Conservation (phyloP, 92 coral and sea anemone genomes). For the Phenganax subtilis region DNA sequence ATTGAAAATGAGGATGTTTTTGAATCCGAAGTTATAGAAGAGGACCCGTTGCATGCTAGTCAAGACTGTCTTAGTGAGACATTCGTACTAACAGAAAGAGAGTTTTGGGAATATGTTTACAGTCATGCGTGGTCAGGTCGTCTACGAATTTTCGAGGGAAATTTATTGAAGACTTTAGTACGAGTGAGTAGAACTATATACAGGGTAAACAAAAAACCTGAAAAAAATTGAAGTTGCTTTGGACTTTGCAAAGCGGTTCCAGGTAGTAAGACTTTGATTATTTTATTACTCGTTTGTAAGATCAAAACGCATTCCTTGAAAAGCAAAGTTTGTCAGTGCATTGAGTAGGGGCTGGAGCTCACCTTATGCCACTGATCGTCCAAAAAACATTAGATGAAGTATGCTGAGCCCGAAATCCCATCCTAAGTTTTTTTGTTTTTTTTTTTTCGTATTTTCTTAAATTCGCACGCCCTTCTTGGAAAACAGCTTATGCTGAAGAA, state of each 20-base stretch:
- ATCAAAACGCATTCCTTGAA: too few relatives aligned
- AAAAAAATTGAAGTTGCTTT: background rate
- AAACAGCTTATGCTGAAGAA: too few relatives aligned
- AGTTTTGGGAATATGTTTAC: conserved; percentile 29
- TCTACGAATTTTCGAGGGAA: conserved; percentile 30
- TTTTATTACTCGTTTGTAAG: too few relatives aligned
- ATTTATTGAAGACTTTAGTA: conserved; percentile 27
- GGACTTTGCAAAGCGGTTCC: background rate
- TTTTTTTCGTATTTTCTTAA: too few relatives aligned
- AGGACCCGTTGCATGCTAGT: conserved; percentile 26
- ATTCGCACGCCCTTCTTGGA: too few relatives aligned
- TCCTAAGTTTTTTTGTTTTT: too few relatives aligned
- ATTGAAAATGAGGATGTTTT: background rate
- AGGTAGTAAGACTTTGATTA: too few relatives aligned
- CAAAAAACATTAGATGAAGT: background rate
- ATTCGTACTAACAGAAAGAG: conserved; percentile 16
- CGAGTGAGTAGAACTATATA: conserved; percentile 2
- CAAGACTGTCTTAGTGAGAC: conserved; percentile 8
- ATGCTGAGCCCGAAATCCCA: too few relatives aligned
- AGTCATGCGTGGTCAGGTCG: conserved; percentile 25
- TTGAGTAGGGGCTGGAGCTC: too few relatives aligned
- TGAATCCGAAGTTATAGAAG: conserved; percentile 28
- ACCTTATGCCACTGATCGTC: too few relatives aligned
- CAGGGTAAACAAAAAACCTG: too few relatives aligned
- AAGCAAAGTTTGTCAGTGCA: too few relatives aligned